phyloP scores from a whole-genome alignment of 2,113 vertebrate genomes.

The Aix galericulata region DNA sequence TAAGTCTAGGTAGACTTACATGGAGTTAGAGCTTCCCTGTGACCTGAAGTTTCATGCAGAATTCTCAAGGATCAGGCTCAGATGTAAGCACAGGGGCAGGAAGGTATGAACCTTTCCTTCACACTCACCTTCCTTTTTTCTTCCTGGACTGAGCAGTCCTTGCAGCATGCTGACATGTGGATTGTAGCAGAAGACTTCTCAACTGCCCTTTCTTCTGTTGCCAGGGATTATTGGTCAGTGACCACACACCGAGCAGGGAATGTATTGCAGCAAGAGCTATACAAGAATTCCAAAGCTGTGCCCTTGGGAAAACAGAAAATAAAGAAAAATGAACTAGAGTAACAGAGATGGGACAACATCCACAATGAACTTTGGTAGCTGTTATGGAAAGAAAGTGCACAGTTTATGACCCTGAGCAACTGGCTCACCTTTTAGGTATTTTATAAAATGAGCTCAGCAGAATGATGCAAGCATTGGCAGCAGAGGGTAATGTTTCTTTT shows the following conservation, averaged over 20 bases:
- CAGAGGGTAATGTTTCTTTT: slow-evolving; percentile 32
- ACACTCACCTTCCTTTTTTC: background rate
- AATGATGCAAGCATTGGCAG: slow-evolving; percentile 56
- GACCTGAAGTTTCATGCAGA: background rate
- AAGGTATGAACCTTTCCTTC: background rate
- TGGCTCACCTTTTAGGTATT: slow-evolving; percentile 30
- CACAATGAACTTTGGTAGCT: background rate
- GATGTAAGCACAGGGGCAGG: background rate
- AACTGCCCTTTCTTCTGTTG: background rate
- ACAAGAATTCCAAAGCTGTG: background rate
- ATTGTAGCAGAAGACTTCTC: background rate
- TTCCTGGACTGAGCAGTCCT: background rate
- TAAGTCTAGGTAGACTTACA: background rate
- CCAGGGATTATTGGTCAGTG: background rate
- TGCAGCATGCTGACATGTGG: background rate
- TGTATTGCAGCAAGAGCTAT: background rate
- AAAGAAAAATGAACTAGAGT: background rate
- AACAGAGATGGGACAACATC: background rate
- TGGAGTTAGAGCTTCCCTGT: background rate
- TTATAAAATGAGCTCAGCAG: slow-evolving; percentile 45
- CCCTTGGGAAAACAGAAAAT: background rate
- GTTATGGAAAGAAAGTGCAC: background rate
- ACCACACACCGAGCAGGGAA: background rate
- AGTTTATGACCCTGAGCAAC: slow-evolving; percentile 19
- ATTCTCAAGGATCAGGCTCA: background rate